Evolutionary conservation across 2,888 invertebrate species (phyloP), one percentile per base, ranked within the genome.

Genomic region (Rhogogaster chlorosoma): DNA sequence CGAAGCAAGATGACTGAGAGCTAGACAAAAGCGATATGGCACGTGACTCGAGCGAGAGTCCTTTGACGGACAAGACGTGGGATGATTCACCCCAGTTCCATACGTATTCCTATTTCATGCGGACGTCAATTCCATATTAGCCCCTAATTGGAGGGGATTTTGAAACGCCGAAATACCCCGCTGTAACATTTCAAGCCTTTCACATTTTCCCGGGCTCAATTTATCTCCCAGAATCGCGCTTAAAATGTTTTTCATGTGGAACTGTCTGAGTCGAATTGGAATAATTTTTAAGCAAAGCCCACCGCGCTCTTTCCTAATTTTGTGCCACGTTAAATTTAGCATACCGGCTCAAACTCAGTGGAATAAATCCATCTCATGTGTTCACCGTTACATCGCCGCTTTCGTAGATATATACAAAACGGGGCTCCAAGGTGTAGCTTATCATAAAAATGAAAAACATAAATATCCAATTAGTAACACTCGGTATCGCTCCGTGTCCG

Each of bases 11-110:
- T 38, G 57, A 80, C 61, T 61, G 12, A 61, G n/a, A n/a, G 49
- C n/a, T n/a, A 53, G 29, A 57, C 38, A 61, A 53, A 80, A 38
- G 61, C 80, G 80, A 80, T 80, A 80, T 38, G 80, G 61, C 80
- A 80, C 80, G 80, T 80, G 57, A 38, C 80, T 15, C 22, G 32
- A 38, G 38, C 9, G 18, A 61, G 61, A 61, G 38, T 80, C 77
- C 45, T 26, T 77, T 42, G 12, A n/a, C 18, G 67, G 29, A 18
- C 22, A 80, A 61, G 61, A 12, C 32, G 57, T 36, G 61, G 57
- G 36, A 61, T 22, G 61, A 36, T 29, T 77, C 57, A 38, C 22
- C 36, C 61, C 57, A 32, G 38, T 36, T 22, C 22, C 57, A 29
- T 77, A 49, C 26, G 29, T 77, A 49, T 75, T 45, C 26, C 38